Conservation (phyloP, 2,888 invertebrate species). For the Ophioninae sp. region DNA sequence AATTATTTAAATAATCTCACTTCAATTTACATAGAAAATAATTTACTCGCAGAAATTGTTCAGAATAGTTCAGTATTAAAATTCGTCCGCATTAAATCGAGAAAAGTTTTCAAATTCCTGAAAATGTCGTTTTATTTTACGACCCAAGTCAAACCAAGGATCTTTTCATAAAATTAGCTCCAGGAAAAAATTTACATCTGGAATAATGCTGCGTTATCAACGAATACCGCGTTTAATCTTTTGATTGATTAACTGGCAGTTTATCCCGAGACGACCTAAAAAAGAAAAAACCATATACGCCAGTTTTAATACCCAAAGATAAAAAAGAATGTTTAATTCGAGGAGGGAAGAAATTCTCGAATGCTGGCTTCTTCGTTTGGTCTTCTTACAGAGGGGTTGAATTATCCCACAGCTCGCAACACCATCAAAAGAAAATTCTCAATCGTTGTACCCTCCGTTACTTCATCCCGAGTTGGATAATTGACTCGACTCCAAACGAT, state of each 20-base stretch:
- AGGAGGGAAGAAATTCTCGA: slow-evolving; percentile 68
- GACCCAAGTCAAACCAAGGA: too few relatives aligned
- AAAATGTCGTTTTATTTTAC: too few relatives aligned
- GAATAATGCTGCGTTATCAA: slow-evolving; percentile 12
- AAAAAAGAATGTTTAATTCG: slow-evolving; percentile 77
- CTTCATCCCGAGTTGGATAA: slow-evolving; percentile 73
- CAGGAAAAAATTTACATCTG: background rate
- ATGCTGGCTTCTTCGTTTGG: slow-evolving; percentile 49
- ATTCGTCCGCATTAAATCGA: too few relatives aligned
- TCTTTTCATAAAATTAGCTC: too few relatives aligned
- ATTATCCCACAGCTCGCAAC: slow-evolving; percentile 39
- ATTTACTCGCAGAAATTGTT: too few relatives aligned
- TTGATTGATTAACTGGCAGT: slow-evolving; percentile 78
- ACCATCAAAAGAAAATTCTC: slow-evolving; percentile 61
- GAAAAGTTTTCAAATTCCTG: too few relatives aligned
- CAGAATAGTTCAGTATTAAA: too few relatives aligned
- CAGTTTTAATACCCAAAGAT: slow-evolving; percentile 69
- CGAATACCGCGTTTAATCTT: slow-evolving; percentile 68
- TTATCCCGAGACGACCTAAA: slow-evolving; percentile 67
- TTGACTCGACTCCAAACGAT: slow-evolving; percentile 73
- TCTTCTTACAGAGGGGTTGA: slow-evolving; percentile 39
- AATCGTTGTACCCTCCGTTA: slow-evolving; percentile 72
- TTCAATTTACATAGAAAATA: too few relatives aligned
- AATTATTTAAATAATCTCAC: too few relatives aligned
- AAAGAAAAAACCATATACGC: slow-evolving; percentile 58